Evolutionary conservation across 2,113 vertebrate genomes (phyloP), one percentile per base, ranked within the genome.

Genomic region (Cairina moschata): DNA sequence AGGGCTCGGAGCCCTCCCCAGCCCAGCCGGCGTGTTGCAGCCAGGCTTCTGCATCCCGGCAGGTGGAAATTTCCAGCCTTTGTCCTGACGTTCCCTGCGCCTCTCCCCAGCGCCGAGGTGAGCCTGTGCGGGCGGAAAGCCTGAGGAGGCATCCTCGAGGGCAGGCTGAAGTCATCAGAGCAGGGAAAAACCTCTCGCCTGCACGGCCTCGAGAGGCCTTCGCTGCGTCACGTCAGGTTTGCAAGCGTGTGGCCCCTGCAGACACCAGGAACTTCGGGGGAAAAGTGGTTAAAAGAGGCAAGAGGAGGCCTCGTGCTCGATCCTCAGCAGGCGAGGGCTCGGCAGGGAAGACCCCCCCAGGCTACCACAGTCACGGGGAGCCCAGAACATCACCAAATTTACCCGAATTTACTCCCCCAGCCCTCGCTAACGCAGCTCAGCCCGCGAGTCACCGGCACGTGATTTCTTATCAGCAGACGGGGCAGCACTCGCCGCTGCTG

Each of bases 381-480:
- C 23, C 79, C 54, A 81, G 77, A 94, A 78, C 69, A 65, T 17
- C 48, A 60, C 36, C 29, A 56, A 40, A 40, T 40, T 40, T 40
- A 77, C 58, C 66, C 38, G 66, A 2, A 65, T 86, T 84, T 84
- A 96, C 88, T 86, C 63, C 83, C 42, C 2, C 9, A 72, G 42
- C 32, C 68, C 76, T 77, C 38, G 14, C 72, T 62, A 88, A 88
- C 31, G 73, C 88, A 71, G 74, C 86, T 91, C 80, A 81, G 77
- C 78, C 81, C 77, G 83, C 77, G 1, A 90, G 87, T 91, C 96
- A 83, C 52, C 21, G 60, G 91, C 97, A 97, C 87, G 91, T 97
- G 97, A 96, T 81, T 97, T 97, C 85, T 93, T 94, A 93, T 90
- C 96, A 97, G 93, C 93, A 96, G 96, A 88, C 4, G 9, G 59